Conservation (phyloP, 2,797 vertebrate species). For the Enteromius radiatus region DNA sequence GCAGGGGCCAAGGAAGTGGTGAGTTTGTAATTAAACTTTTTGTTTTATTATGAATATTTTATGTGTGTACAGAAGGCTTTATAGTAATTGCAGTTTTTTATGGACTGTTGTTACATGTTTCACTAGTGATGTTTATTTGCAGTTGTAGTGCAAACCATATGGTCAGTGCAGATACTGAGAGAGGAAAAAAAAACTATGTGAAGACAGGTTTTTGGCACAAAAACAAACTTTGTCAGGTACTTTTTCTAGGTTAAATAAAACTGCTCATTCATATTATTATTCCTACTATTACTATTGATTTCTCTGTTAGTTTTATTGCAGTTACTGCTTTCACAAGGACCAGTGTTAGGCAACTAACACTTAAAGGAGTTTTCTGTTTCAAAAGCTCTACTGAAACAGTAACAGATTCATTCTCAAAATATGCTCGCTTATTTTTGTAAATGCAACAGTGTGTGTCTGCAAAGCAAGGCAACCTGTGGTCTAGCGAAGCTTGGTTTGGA, state of each 20-base stretch:
- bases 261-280: background rate
- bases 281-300: background rate
- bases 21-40: background rate
- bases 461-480: background rate
- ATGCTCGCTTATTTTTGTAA: background rate
- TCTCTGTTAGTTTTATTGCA: background rate
- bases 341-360: background rate
- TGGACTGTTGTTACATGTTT: background rate
- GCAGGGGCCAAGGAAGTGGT: constrained; percentile 34
- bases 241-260: background rate
- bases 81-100: background rate
- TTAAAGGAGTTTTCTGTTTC: background rate
- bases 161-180: background rate
- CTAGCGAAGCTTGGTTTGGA: background rate
- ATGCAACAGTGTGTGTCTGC: background rate
- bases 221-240: background rate
- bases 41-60: background rate
- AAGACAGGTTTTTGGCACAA: background rate
- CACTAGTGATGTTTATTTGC: background rate
- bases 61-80: background rate
- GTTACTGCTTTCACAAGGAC: background rate
- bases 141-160: constrained; percentile 2
- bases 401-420: constrained; percentile 8
- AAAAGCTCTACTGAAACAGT: background rate
- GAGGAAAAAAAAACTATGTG: background rate